phyloP scores from a whole-genome alignment of 1,140 invertebrate species.

The Formica selysi region DNA sequence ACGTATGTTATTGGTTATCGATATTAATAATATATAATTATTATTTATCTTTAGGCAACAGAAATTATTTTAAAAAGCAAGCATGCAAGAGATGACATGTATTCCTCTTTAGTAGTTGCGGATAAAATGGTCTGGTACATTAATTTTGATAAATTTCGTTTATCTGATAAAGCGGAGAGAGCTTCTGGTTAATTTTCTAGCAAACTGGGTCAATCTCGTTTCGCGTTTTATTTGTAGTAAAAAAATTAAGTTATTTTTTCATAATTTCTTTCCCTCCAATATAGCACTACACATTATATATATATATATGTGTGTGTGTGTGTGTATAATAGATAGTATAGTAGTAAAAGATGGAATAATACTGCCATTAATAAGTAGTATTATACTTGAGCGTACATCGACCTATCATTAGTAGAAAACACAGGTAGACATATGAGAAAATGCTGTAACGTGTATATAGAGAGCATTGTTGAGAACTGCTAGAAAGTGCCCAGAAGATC shows the following conservation, averaged over 20 bases:
- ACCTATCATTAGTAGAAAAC: background rate
- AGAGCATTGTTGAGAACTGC: background rate
- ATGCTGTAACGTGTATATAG: background rate
- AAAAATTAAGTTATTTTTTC: background rate
- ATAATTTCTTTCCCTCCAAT: conserved; percentile 10
- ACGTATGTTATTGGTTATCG: background rate
- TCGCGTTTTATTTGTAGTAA: background rate
- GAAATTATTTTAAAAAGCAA: background rate
- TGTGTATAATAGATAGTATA: conserved; percentile 17
- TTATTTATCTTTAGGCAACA: background rate
- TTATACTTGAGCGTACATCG: conserved; percentile 31
- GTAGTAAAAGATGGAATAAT: background rate
- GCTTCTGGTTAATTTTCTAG: background rate
- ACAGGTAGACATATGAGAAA: conserved; percentile 4
- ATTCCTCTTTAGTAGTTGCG: background rate
- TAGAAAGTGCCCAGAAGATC: background rate
- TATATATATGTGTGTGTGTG: background rate
- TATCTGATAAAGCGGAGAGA: conserved; percentile 21
- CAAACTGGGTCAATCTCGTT: conserved; percentile 6
- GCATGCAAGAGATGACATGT: background rate
- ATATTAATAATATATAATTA: background rate
- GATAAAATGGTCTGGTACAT: background rate
- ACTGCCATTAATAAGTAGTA: conserved; percentile 41
- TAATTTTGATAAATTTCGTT: conserved; percentile 11
- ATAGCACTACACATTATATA: conserved; percentile 5